Percentiles rank a stretch among this genome's conserved stretches.
phyloP scores from a whole-genome alignment of 2,797 vertebrate genomes.

The Petrocephalus schoutedeni region DNA sequence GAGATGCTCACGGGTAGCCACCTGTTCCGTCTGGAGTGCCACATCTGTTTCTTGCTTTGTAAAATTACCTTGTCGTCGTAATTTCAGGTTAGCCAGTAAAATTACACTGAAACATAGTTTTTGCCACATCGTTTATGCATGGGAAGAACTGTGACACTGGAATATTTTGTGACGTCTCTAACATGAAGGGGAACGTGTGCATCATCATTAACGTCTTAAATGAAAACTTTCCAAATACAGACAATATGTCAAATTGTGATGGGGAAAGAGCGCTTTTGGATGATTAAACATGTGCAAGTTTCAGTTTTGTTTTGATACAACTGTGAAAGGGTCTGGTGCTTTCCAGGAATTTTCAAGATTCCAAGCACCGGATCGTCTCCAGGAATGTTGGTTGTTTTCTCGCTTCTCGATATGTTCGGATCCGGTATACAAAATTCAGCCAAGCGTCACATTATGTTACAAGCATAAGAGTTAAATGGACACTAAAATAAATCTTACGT shows the following conservation, averaged over 20 bases:
- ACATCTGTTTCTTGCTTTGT: slow-evolving; percentile 35
- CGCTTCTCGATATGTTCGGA: neutral
- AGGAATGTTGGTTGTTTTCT: slow-evolving; percentile 8
- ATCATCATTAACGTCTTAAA: neutral
- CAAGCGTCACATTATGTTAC: neutral
- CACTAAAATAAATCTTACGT: neutral
- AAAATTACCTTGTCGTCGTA: neutral
- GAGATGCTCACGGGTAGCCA: slow-evolving; percentile 19
- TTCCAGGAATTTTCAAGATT: neutral
- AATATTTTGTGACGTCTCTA: neutral
- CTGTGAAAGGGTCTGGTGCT: neutral
- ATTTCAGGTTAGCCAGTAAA: neutral
- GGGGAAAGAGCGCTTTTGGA: neutral
- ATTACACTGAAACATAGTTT: neutral
- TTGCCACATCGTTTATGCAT: neutral
- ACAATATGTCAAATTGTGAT: neutral
- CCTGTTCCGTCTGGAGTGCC: slow-evolving; percentile 31
- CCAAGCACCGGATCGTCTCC: neutral
- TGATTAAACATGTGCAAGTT: neutral
- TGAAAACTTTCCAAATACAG: neutral
- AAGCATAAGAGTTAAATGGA: neutral
- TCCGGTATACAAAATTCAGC: neutral
- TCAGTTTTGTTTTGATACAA: neutral
- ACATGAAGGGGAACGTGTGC: neutral
- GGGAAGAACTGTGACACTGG: neutral